A percentile compares a stretch with the other conserved stretches of the same genome.
Evolutionary conservation across 2,113 vertebrate species (phyloP).

Genomic region (Falco punctatus): DNA sequence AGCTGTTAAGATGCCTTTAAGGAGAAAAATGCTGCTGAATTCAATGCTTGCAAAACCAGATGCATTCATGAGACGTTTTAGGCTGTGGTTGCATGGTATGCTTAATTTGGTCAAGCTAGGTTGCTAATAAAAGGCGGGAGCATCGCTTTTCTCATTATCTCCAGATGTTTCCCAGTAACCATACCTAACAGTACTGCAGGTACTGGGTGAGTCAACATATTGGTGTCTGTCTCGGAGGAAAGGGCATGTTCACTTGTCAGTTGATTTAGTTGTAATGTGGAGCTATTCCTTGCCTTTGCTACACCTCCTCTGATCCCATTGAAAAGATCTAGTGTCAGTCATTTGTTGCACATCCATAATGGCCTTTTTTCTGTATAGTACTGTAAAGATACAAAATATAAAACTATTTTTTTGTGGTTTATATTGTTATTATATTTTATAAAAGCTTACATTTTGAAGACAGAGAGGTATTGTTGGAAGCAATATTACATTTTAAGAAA

Average conservation of each 20-base stretch:
- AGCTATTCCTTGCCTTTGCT: neutral
- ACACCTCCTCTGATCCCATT: neutral
- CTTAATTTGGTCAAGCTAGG: neutral
- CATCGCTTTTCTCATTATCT: neutral
- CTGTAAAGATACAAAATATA: neutral
- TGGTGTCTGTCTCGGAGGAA: neutral
- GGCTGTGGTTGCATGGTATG: neutral
- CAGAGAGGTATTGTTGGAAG: neutral
- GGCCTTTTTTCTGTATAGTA: neutral
- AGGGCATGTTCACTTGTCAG: neutral
- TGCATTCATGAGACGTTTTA: fast-evolving
- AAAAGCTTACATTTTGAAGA: neutral
- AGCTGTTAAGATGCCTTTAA: neutral
- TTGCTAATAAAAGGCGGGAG: neutral
- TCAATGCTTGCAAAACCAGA: fast-evolving
- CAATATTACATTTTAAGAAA: neutral
- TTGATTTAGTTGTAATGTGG: neutral
- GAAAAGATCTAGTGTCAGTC: neutral
- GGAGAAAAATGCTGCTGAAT: neutral
- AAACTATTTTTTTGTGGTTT: neutral
- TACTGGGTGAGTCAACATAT: too few relatives aligned
- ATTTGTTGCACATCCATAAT: neutral
- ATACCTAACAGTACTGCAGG: fast-evolving
- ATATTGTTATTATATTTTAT: neutral
- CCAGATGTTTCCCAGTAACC: neutral